Percentiles rank a stretch among this genome's conserved stretches.
Evolutionary conservation across 2,113 vertebrate genomes (phyloP).

Genomic region (Trogon melanurus): DNA sequence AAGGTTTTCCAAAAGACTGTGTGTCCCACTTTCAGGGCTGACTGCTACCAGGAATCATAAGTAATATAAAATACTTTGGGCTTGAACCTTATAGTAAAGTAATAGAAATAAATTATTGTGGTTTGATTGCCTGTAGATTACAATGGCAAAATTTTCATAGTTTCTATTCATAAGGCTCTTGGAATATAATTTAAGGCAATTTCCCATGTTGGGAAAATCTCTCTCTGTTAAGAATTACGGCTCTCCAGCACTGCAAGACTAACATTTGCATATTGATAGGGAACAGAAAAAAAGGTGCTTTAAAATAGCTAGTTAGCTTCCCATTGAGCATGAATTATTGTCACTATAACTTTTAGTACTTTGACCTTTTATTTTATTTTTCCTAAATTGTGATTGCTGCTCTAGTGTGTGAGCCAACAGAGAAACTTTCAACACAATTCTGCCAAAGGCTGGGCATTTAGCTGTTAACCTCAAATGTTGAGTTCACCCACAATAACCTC

Average conservation of each 20-base stretch:
- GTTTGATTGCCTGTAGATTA: not conserved
- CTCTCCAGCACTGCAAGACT: not conserved
- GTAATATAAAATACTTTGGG: not conserved
- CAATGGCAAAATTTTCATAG: not conserved
- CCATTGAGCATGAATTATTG: not conserved
- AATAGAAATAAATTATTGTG: not conserved
- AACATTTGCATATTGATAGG: not conserved
- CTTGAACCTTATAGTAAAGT: not conserved
- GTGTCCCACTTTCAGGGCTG: not conserved
- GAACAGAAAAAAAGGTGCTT: not conserved
- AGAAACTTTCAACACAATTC: not conserved
- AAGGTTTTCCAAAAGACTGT: not conserved
- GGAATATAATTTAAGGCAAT: not conserved
- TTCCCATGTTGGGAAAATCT: slow-evolving; percentile 4
- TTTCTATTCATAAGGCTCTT: not conserved
- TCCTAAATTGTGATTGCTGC: not conserved
- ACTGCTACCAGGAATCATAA: not conserved
- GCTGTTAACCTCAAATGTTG: not conserved
- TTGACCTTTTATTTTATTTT: slow-evolving; percentile 25
- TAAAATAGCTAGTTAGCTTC: not conserved
- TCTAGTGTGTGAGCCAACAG: not conserved
- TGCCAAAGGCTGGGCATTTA: not conserved
- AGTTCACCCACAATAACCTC: not conserved
- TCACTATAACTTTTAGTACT: not conserved
- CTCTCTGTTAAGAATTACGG: not conserved